These are phyloP conservation scores for Eupithecia pulchellata DNA, from an alignment of 2,888 invertebrate genomes.

Conservation along the genomic window DNA sequence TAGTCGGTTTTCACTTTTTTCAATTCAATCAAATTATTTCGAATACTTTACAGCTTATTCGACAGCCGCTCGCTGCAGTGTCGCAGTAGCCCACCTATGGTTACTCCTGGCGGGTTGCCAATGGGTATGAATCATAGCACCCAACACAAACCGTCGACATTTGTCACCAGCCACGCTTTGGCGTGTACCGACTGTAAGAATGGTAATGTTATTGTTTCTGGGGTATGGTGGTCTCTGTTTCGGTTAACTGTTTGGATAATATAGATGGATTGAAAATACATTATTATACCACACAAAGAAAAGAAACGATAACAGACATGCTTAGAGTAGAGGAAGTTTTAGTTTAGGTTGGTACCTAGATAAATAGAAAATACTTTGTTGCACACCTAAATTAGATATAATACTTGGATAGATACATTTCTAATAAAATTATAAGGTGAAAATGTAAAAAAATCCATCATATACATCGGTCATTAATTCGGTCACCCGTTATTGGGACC, in stretches of 20 bases:
- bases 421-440: too few species aligned
- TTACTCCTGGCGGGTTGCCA: conserved; percentile 69
- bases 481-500: not conserved
- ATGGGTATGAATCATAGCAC: conserved; percentile 74
- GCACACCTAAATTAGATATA: not conserved
- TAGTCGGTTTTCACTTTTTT: too few species aligned
- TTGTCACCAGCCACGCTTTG: conserved; percentile 66
- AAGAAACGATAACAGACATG: too few species aligned
- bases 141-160: conserved; percentile 71
- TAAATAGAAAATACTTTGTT: not conserved
- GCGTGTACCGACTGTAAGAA: conserved; percentile 5
- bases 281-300: too few species aligned
- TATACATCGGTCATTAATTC: too few species aligned
- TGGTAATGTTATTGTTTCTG: conserved; percentile 6
- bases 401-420: not conserved
- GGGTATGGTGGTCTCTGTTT: not conserved
- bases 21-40: too few species aligned
- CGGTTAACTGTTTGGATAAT: not conserved
- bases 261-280: not conserved
- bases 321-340: too few species aligned
- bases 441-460: too few species aligned
- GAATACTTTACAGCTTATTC: not conserved
- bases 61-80: not conserved
- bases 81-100: conserved; percentile 41
- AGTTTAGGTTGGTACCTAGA: too few species aligned